Evolutionary conservation across 2,888 invertebrate species (phyloP), one percentile per base, ranked within the genome.

Genomic region (Ornithoptera alexandrae): DNA sequence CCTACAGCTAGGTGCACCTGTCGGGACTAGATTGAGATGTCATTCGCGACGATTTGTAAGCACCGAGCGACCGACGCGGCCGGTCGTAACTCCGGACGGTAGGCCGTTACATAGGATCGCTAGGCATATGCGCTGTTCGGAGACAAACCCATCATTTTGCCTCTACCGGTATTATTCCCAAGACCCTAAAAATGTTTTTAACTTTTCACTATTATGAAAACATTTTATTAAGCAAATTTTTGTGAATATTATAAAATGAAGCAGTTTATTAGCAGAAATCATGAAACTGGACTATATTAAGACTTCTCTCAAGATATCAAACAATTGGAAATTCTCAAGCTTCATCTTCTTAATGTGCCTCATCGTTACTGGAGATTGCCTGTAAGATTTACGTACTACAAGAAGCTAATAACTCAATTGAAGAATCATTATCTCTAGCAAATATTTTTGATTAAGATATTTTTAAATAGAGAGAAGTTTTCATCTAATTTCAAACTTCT

Each of bases 1-100:
- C 68, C 69, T 63, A 66, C 72, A 69, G 71, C 73, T 72, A 20
- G 59, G 64, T 63, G 60, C 57, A 57, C 72, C 73, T 76, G 74
- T 76, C 76, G 76, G 61, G 72, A 73, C 75, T 73, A 78, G 78
- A 85, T 85, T 83, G 82, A 84, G 79, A 80, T 83, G 84, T 84
- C 83, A 81, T 77, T 79, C 75, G 72, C 53, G 74, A 73, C 76
- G 78, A 77, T 78, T 81, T 77, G 80, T 75, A 76, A 73, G 73
- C 76, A 66, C 68, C 69, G 59, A n/a, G 22, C 61, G 20, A 69
- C 70, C 53, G 63, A 65, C 66, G 68, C 42, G 63, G 39, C 65
- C 64, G 70, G 64, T 67, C 68, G 65, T 68, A 63, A 66, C 68
- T 64, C 63, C 57, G 60, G 65, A 62, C 70, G 50, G 68, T 57